Conservation (phyloP, 2,888 invertebrate species). For the Napeogenes inachia region DNA sequence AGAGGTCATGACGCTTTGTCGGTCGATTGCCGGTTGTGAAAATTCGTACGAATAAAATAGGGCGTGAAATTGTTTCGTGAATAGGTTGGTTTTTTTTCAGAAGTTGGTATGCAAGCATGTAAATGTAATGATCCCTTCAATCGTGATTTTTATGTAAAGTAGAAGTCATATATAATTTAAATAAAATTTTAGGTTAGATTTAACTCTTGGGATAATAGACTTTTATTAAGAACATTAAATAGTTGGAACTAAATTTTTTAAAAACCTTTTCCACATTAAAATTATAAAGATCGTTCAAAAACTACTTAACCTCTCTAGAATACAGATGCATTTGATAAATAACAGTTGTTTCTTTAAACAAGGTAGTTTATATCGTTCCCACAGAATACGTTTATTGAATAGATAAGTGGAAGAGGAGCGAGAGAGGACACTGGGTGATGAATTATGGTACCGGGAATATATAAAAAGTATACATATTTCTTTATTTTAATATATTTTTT, state of each 20-base stretch:
- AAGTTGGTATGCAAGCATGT: conserved; percentile 49
- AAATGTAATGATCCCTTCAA: conserved; percentile 53
- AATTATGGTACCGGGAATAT: conserved; percentile 7
- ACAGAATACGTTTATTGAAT: conserved; percentile 70
- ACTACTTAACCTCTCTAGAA: conserved; percentile 48
- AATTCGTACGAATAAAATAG: conserved; percentile 68
- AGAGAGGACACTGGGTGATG: conserved; percentile 28
- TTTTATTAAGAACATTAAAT: too few relatives aligned
- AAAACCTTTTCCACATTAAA: too few relatives aligned
- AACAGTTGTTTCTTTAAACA: conserved; percentile 65
- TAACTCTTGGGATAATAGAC: too few relatives aligned
- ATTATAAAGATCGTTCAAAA: conserved; percentile 23
- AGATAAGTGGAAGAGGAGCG: conserved; percentile 59
- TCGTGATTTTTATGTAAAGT: conserved; percentile 32
- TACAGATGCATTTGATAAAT: conserved; percentile 67
- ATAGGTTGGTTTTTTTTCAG: conserved; percentile 69
- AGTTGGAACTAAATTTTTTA: too few relatives aligned
- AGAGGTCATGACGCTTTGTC: conserved; percentile 53
- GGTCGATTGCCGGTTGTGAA: conserved; percentile 64
- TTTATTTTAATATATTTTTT: not conserved
- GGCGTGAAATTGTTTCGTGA: conserved; percentile 69
- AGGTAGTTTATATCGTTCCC: conserved; percentile 70
- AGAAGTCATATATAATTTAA: not conserved
- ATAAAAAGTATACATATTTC: not conserved
- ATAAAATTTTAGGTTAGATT: not conserved